These are phyloP conservation scores for Pangasianodon hypophthalmus DNA, from an alignment of 2,113 vertebrate species.

Conservation along the genomic window DNA sequence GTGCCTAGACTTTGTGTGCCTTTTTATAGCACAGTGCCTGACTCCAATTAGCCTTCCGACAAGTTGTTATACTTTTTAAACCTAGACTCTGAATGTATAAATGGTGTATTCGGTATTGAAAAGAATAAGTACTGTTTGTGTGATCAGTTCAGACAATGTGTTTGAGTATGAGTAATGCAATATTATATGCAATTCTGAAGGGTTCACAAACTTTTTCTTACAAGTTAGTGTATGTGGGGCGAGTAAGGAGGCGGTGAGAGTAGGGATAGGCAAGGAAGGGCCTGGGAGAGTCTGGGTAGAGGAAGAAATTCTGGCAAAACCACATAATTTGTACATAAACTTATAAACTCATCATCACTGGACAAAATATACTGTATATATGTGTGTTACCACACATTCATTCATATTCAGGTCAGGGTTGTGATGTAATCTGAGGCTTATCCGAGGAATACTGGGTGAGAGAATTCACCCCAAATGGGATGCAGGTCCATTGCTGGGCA, in stretches of 20 bases:
- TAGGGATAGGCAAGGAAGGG: not conserved
- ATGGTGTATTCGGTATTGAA: not conserved
- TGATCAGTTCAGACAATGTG: not conserved
- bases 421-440: not conserved
- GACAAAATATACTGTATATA: not conserved
- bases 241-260: not conserved
- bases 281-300: not conserved
- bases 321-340: not conserved
- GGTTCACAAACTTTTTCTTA: not conserved
- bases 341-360: not conserved
- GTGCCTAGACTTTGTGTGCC: not conserved
- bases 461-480: not conserved
- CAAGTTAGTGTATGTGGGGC: not conserved
- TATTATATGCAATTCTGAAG: not conserved
- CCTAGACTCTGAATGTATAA: not conserved
- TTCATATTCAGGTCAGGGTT: not conserved
- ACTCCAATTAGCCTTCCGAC: constrained; percentile 25
- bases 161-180: not conserved
- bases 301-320: not conserved
- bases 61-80: not conserved
- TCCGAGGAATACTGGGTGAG: not conserved
- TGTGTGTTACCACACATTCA: too few species aligned
- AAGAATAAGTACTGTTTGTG: not conserved
- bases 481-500: not conserved
- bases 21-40: constrained; percentile 15